Base-by-base conservation (phyloP, 2,888 invertebrate genomes). In the Cheilosia pagana region DNA sequence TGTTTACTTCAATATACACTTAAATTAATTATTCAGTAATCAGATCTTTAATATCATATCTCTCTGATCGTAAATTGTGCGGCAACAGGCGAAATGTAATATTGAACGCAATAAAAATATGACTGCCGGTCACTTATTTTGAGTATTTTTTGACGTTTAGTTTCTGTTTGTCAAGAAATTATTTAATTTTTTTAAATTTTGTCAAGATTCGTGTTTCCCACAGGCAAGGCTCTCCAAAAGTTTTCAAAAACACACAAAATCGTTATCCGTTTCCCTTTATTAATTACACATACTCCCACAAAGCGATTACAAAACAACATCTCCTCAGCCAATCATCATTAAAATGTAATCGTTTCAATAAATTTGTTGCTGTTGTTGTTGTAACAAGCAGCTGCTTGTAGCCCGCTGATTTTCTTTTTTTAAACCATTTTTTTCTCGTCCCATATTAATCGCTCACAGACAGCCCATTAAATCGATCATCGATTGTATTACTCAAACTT, bases 401-500 rank as follows among this genome's bases (percentile, higher is more conserved):
- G 23, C 63, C 16, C 28, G 55, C 48, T 41, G 43, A 7, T n/a
- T 8, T 19, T 16, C 35, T 39, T 55, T 41, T 72, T 67, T 60
- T 12, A 57, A 70, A 70, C 23, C 45, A 45, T 57, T 70, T 8
- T 8, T 68, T 48, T 16, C 43, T 35, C 53, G 12, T 52, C 35
- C 16, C 57, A 59, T 62, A 67, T 59, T 65, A 72, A 79, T 79
- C 60, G 60, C 67, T 71, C 53, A 28, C 72, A 72, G 59, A 16
- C 72, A 72, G 52, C 28, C 67, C 67, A 74, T 79, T 67, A 72
- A 67, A 74, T 72, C 53, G 72, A 67, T 72, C 72, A 79, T 53
- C 79, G 72, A 67, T 67, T 79, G 45, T 39, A 79, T 74, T 60
- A 71, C 63, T 71, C 63, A 57, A 78, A 77, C 62, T 52, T 63